These are phyloP conservation scores for Dicaeum eximium DNA, from an alignment of 2,113 vertebrate genomes.

Conservation along the genomic window DNA sequence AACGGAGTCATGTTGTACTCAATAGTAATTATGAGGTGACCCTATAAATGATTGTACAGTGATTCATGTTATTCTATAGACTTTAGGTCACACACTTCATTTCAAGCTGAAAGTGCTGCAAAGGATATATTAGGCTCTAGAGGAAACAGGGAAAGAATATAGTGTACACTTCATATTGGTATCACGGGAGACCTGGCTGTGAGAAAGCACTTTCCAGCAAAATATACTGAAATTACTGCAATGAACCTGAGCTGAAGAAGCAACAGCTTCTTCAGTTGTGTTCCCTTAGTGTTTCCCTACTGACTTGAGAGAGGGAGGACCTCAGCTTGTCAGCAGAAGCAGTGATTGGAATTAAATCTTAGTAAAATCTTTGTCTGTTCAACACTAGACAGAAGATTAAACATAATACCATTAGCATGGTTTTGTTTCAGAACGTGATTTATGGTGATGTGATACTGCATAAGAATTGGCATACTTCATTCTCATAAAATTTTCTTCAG, in stretches of 20 bases:
- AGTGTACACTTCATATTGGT: not conserved
- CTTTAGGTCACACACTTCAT: constrained; percentile 35
- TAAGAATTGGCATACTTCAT: not conserved
- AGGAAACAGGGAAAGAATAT: constrained; percentile 31
- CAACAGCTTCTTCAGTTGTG: too few species aligned
- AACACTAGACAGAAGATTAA: not conserved
- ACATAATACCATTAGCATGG: not conserved
- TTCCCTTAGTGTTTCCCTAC: not conserved
- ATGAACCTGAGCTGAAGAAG: constrained; percentile 32
- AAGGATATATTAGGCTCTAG: constrained; percentile 21
- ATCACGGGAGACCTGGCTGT: not conserved
- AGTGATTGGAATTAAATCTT: not conserved
- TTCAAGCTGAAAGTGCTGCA: constrained; percentile 40
- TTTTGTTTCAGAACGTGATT: not conserved
- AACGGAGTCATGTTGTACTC: not conserved
- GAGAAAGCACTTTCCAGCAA: constrained; percentile 34
- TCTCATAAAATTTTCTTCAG: not conserved
- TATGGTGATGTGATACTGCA: not conserved
- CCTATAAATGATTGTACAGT: constrained; percentile 32
- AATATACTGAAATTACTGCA: constrained; percentile 9
- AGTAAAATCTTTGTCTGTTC: not conserved
- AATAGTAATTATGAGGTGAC: not conserved
- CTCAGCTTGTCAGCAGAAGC: not conserved
- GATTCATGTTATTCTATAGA: constrained; percentile 41
- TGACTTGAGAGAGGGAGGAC: not conserved